Percentiles rank a stretch among this genome's conserved stretches.
Evolutionary conservation across 2,888 invertebrate species (phyloP).

Genomic region (Ethmia dodecea): DNA sequence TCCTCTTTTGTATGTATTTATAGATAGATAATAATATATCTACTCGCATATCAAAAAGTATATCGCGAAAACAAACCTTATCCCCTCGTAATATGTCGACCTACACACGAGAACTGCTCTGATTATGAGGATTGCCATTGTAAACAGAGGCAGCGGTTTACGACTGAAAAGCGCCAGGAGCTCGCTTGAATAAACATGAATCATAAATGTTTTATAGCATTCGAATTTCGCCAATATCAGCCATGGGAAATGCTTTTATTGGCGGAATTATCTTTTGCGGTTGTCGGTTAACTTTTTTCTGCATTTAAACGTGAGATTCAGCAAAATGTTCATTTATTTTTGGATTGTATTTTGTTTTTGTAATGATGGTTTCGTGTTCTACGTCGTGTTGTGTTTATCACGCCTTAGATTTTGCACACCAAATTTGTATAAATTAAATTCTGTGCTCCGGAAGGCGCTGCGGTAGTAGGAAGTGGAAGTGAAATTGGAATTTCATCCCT

Average conservation of each 20-base stretch:
- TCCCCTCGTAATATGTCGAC: not conserved
- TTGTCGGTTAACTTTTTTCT: too few species aligned
- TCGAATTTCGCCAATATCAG: constrained; percentile 28
- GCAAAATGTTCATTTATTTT: not conserved
- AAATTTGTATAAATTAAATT: too few species aligned
- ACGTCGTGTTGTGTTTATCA: too few species aligned
- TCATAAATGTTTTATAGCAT: constrained; percentile 43
- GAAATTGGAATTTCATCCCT: too few species aligned
- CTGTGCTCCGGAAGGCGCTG: too few species aligned
- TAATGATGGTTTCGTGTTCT: too few species aligned
- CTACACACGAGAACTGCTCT: constrained; percentile 14
- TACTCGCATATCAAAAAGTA: too few species aligned
- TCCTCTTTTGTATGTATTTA: too few species aligned
- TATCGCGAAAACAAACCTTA: too few species aligned
- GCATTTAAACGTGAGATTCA: not conserved
- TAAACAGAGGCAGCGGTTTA: constrained; percentile 31
- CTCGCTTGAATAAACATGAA: constrained; percentile 53
- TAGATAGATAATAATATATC: too few species aligned
- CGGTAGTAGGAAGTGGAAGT: too few species aligned
- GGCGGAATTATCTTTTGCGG: constrained; percentile 7
- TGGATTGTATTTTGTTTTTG: not conserved
- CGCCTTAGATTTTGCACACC: too few species aligned
- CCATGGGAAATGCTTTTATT: constrained; percentile 11
- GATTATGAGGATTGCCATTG: constrained; percentile 27
- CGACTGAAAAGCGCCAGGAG: constrained; percentile 29